A percentile compares a stretch with the other conserved stretches of the same genome.
Conservation (phyloP, 2,888 invertebrate genomes). For the Lucinisca nassula region DNA sequence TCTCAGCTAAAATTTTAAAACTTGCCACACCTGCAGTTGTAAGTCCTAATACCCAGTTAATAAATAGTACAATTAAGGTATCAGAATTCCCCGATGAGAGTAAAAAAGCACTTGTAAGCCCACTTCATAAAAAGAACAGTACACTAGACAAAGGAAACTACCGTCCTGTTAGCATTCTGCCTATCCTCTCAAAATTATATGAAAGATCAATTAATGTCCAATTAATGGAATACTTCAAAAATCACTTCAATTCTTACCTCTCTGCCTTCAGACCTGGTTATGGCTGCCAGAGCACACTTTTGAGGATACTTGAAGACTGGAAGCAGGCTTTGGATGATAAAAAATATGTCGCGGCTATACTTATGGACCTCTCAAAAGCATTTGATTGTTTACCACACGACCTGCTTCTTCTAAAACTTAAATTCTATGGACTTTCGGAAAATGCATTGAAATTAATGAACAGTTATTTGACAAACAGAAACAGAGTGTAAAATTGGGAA, state of each 20-base stretch:
- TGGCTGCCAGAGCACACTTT: background rate
- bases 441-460: too few relatives aligned
- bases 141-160: background rate
- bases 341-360: too few relatives aligned
- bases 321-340: too few relatives aligned
- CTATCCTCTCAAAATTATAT: background rate
- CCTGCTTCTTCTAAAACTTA: background rate
- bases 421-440: too few relatives aligned
- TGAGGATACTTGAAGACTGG: too few relatives aligned
- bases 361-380: too few relatives aligned
- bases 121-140: background rate
- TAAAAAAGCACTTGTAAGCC: background rate
- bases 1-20: conserved; percentile 1
- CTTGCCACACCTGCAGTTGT: background rate
- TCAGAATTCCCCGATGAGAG: background rate
- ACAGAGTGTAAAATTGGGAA: background rate
- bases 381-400: background rate
- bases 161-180: background rate
- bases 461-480: background rate
- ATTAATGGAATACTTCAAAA: too few relatives aligned
- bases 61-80: background rate
- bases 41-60: background rate
- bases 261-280: background rate
- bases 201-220: background rate
- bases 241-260: background rate